Conservation (phyloP, 2,797 vertebrate species). For the Myiotriccus ornatus region DNA sequence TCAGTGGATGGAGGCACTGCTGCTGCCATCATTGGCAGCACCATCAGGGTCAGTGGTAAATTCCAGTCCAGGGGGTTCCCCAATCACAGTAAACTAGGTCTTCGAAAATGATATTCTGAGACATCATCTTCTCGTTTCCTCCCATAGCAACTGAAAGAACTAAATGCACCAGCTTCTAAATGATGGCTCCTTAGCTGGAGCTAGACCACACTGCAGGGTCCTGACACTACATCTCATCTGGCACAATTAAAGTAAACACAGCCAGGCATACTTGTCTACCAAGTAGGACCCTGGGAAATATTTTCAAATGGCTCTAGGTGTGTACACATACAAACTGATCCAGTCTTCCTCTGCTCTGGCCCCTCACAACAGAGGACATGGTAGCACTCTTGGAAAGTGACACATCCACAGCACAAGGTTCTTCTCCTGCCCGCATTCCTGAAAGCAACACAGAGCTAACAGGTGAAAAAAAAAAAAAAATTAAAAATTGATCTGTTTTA, state of each 20-base stretch:
- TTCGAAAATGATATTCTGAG: not conserved
- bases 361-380: accelerated
- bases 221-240: not conserved
- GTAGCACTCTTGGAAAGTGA: not conserved
- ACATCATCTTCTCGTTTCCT: not conserved
- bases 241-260: not conserved
- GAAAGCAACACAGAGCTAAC: not conserved
- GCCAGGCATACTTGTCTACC: not conserved
- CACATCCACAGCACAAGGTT: not conserved
- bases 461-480: not conserved
- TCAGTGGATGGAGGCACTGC: not conserved
- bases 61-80: not conserved
- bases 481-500: not conserved
- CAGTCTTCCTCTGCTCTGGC: not conserved
- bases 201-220: not conserved
- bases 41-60: not conserved
- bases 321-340: not conserved
- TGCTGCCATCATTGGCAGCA: not conserved
- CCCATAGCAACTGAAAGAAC: not conserved
- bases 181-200: not conserved
- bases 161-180: not conserved
- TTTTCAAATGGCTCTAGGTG: not conserved
- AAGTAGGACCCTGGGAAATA: not conserved
- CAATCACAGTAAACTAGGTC: not conserved
- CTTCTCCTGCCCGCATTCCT: not conserved